Conservation (phyloP, 2,113 vertebrate species). For the Anolis sagrei region DNA sequence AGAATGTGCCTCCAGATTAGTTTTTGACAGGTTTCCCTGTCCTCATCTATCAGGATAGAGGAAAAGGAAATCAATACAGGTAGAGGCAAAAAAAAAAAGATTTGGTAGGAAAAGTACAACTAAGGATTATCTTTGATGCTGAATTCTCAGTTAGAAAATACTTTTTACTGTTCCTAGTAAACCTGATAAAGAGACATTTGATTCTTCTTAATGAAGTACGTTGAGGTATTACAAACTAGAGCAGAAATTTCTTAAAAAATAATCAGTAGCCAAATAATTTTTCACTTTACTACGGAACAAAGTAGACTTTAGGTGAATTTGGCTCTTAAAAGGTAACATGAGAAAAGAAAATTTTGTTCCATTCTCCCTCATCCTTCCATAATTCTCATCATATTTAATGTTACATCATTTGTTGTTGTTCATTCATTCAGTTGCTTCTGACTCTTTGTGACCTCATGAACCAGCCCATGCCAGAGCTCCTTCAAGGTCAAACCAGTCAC, state of each 20-base stretch:
- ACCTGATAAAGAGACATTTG: neutral
- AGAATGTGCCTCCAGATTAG: no score
- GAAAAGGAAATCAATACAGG: no score
- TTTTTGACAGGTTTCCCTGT: no score
- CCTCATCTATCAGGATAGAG: no score
- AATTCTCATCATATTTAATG: constrained; percentile 36
- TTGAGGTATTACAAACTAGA: no score
- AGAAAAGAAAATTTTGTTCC: constrained; percentile 43
- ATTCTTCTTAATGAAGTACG: neutral
- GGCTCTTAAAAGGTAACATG: constrained; percentile 16
- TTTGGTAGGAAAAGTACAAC: neutral
- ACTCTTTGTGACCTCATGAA: no score
- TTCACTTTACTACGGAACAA: neutral
- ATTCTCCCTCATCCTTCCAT: constrained; percentile 40
- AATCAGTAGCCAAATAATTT: neutral
- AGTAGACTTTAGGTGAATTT: constrained; percentile 13
- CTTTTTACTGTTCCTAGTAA: neutral
- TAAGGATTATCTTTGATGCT: neutral
- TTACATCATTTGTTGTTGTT: constrained; percentile 61
- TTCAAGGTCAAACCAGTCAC: no score
- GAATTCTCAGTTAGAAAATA: neutral
- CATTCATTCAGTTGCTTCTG: no score
- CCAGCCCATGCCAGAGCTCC: no score
- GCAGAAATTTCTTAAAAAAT: neutral
- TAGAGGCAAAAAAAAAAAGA: neutral